Base-by-base conservation (phyloP, 2,113 vertebrate genomes). In the Candoia aspera region DNA sequence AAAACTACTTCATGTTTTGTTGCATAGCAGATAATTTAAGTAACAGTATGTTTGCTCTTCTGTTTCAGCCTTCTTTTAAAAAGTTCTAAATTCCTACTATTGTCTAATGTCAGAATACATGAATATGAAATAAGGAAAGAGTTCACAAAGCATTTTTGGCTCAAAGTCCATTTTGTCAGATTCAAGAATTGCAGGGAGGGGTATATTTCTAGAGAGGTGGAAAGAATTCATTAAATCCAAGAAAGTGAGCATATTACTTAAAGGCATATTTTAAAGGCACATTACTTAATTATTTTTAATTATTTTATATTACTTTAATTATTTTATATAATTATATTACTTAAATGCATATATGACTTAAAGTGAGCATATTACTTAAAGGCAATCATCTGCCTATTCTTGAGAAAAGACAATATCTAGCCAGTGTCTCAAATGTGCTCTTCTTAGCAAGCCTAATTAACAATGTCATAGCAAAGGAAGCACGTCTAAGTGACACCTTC, bases 11-110 rank as follows among this genome's bases (percentile, higher is more conserved):
- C 23, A 93, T 92, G 62, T 95, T 24, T 62, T 94, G 64, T 91
- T 73, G 3, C 0, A 68, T 85, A 8, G 3, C 93, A 93, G 94
- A 92, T 90, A 24, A 53, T 6, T 1, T 85, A 95, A 94, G 26
- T 29, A 79, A 4, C 87, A 42, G 17, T 94, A 91, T 88, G 90
- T 94, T 94, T 92, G 91, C 46, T 93, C 26, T 91, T n/a, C 91
- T 90, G 94, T 84, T 79, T 95, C 94, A 53, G 89, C 92, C 94
- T 93, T 94, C 93, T 59, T 95, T 90, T 83, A 60, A 87, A 86
- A 86, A 93, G 9, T 92, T 79, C 46, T 94, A n/a, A 79, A 21
- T 59, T 46, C 54, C n/a, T 49, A 42, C 8, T 93, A 83, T 93
- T 92, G 17, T 88, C 92, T 86, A 90, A 59, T n/a, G 17, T 84